Base-by-base conservation (phyloP, 1,140 invertebrate species). In the Drosophila obscura region DNA sequence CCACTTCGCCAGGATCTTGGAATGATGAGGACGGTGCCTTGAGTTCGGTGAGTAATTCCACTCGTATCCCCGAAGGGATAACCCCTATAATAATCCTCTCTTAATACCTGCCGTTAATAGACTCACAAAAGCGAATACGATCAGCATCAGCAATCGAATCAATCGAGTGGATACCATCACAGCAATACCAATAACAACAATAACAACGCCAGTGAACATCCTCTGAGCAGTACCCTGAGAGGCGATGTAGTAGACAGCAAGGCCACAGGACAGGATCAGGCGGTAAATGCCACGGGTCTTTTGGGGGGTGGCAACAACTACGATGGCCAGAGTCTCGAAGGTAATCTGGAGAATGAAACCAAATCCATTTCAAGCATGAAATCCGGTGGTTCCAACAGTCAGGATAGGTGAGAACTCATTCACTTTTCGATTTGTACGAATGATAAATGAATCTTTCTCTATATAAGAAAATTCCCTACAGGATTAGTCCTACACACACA, bases 331-430 rank as follows among this genome's bases (percentile, higher is more conserved):
- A 88, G 83, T 35, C 65, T 88, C 35, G 80, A 87, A 72, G 85
- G 89, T 64, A 97, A 97, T 92, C 95, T 97, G 56, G 96, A 97
- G 90, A 96, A 95, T 8, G 94, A 92, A 79, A 95, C 93, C 65
- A 95, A 93, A 92, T 95, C 92, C 84, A 95, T 93, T 84, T 94
- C 92, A 83, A 95, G 93, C 92, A 93, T 92, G 76, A 95, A 93
- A 89, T 95, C 93, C 63, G 92, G 95, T 73, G 95, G 95, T 79
- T 94, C 95, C 50, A 91, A 94, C 77, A 91, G 94, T 80, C 94
- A 95, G 74, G 95, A 91, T 46, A 83, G 90, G 90, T 91, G 77
- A 90, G 68, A 46, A n/a, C 11, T 1, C 15, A 48, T 7, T 24
- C 46, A 2, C 5, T 19, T 31, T 2, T 13, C 4, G 19, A 9